Percentiles rank a stretch among this genome's conserved stretches.
Conservation (phyloP, 2,888 invertebrate genomes). For the Drosophila eohydei region DNA sequence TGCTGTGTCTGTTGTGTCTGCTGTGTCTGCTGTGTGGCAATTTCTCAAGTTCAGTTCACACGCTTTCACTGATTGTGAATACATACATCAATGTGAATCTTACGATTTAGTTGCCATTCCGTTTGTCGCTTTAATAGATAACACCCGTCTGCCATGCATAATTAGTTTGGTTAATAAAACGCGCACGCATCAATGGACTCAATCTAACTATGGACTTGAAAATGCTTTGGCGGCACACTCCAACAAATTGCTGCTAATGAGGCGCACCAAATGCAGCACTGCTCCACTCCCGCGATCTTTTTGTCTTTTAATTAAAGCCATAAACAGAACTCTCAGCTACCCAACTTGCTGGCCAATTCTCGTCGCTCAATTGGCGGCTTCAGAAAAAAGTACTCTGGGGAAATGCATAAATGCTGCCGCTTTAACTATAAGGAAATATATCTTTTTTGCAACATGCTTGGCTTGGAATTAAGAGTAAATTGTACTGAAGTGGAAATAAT, state of each 20-base stretch:
- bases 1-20: constrained; percentile 10
- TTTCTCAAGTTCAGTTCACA: constrained; percentile 84
- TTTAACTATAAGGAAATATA: not conserved
- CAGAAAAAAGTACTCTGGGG: constrained; percentile 67
- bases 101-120: constrained; percentile 44
- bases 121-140: constrained; percentile 47
- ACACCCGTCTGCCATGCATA: constrained; percentile 51
- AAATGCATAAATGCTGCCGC: constrained; percentile 25
- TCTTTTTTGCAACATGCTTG: not conserved
- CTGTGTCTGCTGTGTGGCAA: constrained; percentile 41
- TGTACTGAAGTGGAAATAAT: not conserved
- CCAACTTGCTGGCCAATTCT: constrained; percentile 31
- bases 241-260: constrained; percentile 77
- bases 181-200: not conserved
- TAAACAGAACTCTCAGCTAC: constrained; percentile 59
- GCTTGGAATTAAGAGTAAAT: not conserved
- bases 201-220: constrained; percentile 15
- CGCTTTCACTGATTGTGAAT: constrained; percentile 82
- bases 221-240: constrained; percentile 44
- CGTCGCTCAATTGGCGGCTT: constrained; percentile 20
- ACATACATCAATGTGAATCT: constrained; percentile 61
- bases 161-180: constrained; percentile 47
- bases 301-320: constrained; percentile 62
- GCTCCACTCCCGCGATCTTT: not conserved
- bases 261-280: constrained; percentile 56